Conservation (phyloP, 2,113 vertebrate genomes). For the Callorhinus ursinus region DNA sequence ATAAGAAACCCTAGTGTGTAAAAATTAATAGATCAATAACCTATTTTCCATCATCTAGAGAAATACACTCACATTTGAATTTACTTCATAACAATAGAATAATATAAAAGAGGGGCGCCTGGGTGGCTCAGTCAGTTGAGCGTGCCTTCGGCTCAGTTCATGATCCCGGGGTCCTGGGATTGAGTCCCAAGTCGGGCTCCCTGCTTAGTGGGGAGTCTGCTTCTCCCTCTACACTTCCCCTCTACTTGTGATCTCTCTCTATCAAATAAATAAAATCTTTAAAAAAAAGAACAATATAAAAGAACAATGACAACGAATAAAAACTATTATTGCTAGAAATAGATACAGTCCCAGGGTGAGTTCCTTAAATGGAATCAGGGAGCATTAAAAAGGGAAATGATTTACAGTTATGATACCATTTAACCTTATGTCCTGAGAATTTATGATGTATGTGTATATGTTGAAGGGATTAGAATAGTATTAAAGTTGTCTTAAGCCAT, state of each 20-base stretch:
- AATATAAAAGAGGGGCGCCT: neutral
- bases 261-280: neutral
- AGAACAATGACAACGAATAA: neutral
- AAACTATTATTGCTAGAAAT: neutral
- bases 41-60: neutral
- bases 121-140: neutral
- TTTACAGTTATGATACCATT: neutral
- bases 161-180: neutral
- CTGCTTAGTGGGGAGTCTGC: neutral
- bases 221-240: neutral
- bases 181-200: neutral
- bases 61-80: neutral
- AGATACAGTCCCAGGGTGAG: neutral
- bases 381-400: neutral
- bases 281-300: neutral
- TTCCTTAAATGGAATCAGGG: neutral
- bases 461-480: neutral
- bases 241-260: neutral
- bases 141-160: accelerated
- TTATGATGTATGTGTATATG: neutral
- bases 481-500: neutral
- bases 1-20: neutral
- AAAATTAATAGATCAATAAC: neutral
- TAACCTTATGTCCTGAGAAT: neutral
- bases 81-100: neutral